Base-by-base conservation (phyloP, 2,797 vertebrate species). In the Acanthopagrus latus region DNA sequence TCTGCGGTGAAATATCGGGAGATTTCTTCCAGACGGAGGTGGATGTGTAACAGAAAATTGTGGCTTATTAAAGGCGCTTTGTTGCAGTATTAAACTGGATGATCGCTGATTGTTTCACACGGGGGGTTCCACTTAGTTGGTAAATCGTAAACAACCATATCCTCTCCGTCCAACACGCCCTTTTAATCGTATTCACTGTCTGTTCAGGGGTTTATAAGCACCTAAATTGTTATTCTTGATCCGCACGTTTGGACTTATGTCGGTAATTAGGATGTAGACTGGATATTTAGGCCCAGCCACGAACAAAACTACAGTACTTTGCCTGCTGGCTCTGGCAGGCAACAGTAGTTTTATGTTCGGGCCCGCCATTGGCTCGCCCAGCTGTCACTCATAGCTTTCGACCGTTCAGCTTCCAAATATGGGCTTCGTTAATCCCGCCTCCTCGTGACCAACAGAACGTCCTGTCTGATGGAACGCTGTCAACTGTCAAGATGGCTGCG, bases 301-400 rank as follows among this genome's bases (percentile, higher is more conserved):
- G 78, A 81, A 85, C 87, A 84, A 84, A 91, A 92, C 88, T 92
- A 80, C 89, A 83, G 57, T 44, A 88, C 84, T 92, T 89, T 89
- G 84, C 85, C 80, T 91, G 82, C 83, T 85, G 77, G 44, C 80
- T 88, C 87, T 89, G 91, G 87, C 85, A 89, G 85, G 86, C 89
- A 91, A 86, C 86, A 80, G 83, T 83, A 60, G 76, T 72, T 82
- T 33, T 72, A 41, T 57, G 47, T 84, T 25, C 54, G 0, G 43
- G 21, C 50, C 41, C 11, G 2, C 46, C 5, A 92, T 87, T 93
- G 89, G 92, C 80, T 84, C 1, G 0, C 7, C 3, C 17, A 64
- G 57, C 81, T 90, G 89, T 90, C 92, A 80, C 9, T 89, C 71
- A 58, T 56, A 58, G 5, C 3, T 47, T 56, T 83, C 64, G 65